Evolutionary conservation across 2,888 invertebrate genomes (phyloP), one percentile per base, ranked within the genome.

Genomic region (Nomada lathburiana): DNA sequence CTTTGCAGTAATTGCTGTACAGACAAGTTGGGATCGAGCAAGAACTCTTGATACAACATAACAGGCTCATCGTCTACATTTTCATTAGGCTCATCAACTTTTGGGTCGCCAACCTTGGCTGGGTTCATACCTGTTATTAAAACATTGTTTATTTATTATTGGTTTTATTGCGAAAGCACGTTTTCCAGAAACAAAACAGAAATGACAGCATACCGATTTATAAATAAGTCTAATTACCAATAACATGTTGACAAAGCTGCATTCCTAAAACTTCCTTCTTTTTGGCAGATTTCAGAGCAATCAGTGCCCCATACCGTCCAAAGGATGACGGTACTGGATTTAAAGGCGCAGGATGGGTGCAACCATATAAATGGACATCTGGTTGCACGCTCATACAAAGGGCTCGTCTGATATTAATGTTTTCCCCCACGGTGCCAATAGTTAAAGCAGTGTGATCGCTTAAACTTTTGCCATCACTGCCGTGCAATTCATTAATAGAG

Each of bases 401-500:
- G 0, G 98, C 98, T 80, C 98, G 95, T 71, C 96, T 95, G 10
- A 98, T 94, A 2, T 95, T 94, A 59, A 99, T 97, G 94, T 99
- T 99, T 94, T 99, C 99, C 0, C 99, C 98, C 7, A 99, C 95
- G 72, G 95, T 95, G 4, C 98, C 98, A 89, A 99, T 98, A 73
- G 97, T 95, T 77, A 98, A 93, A 0, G 98, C 98, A 72, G 98
- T 94, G 88, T 97, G 95, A 94, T 99, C 98, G 0, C 96, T 96
- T 18, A 99, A 93, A 2, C 95, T 95, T 92, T 97, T 97, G 0
- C 97, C 97, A 90, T 96, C 96, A 9, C 94, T 91, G 0, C 95
- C 94, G 59, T 94, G 94, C n/a, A 98, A 93, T 84, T 95, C 95
- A 87, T 95, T 96, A 50, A 98, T 92, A 74, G 96, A 95, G 69